Percentiles rank a stretch among this genome's conserved stretches.
Evolutionary conservation across 2,797 vertebrate genomes (phyloP).

Genomic region (Nannoperca australis): DNA sequence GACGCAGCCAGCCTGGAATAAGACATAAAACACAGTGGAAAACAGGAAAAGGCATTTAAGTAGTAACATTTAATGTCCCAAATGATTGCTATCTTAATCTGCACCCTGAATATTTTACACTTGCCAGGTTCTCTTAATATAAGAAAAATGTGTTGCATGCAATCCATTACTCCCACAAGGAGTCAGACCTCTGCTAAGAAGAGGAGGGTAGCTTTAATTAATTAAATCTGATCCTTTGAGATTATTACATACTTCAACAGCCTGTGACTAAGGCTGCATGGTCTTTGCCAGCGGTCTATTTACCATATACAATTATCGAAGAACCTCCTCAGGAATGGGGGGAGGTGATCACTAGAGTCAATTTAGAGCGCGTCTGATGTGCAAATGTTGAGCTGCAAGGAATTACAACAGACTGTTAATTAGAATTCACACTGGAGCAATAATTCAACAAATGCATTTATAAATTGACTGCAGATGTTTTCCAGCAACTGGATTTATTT

Average conservation of each 20-base stretch:
- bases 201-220: conserved; percentile 20
- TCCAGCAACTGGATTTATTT: not conserved
- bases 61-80: conserved; percentile 15
- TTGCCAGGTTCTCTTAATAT: not conserved
- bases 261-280: conserved; percentile 35
- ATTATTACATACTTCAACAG: conserved; percentile 22
- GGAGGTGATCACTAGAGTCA: conserved; percentile 47
- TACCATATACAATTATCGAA: conserved; percentile 27
- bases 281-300: conserved; percentile 60
- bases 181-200: conserved; percentile 2
- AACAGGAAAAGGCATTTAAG: not conserved
- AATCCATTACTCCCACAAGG: conserved; percentile 25
- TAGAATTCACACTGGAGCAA: conserved; percentile 11
- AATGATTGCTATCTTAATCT: conserved; percentile 5
- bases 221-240: conserved; percentile 46
- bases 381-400: conserved; percentile 4
- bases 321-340: conserved; percentile 17
- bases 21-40: not conserved
- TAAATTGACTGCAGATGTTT: not conserved
- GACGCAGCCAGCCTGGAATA: not conserved
- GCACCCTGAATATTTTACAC: conserved; percentile 14
- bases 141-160: not conserved
- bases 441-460: conserved; percentile 3
- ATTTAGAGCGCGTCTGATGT: conserved; percentile 28
- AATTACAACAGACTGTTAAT: conserved; percentile 11